Base-by-base conservation (phyloP, 2,888 invertebrate genomes). In the Leptopilina drosophilae region DNA sequence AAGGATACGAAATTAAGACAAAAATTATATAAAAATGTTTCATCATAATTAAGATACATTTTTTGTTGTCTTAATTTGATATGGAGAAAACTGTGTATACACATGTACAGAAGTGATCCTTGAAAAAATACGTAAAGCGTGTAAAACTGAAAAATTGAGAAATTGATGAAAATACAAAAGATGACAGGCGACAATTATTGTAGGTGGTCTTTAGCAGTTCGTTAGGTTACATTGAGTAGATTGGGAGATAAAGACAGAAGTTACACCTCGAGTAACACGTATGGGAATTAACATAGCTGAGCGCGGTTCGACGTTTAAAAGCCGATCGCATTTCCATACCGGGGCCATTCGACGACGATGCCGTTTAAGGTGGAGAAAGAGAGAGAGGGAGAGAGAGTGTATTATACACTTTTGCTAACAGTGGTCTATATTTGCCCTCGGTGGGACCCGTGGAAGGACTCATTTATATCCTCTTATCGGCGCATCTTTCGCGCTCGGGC, bases 191-290 rank as follows among this genome's bases (percentile, higher is more conserved):
- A 82, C 79, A 76, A 80, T 83, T 49, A 49, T 49, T 82, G 86
- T 87, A 88, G 90, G 90, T 89, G 90, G 90, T 90, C 90, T 87
- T 59, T 78, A 78, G 84, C 84, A 33, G 86, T 87, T 87, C 85
- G 87, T 88, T 88, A 87, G 87, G 84, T 87, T 88, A 89, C 88
- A 90, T 87, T 86, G 85, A 85, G 85, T 87, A 88, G 89, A 90
- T 90, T 87, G 82, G 87, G 85, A 88, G 90, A 90, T 90, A 90
- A 90, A 90, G 89, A 87, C 90, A 87, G 88, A 90, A 90, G 90
- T 90, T 90, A 90, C 90, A 90, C 89, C 90, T 89, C 86, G 84
- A 84, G 87, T 88, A 88, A 90, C 89, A 89, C 88, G 88, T 87
- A 86, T 81, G 85, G 85, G 83, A 89, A 90, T 90, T 89, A 90